These are phyloP conservation scores for Sinhomidia bicolor DNA, from an alignment of 2,888 invertebrate species.

Conservation along the genomic window DNA sequence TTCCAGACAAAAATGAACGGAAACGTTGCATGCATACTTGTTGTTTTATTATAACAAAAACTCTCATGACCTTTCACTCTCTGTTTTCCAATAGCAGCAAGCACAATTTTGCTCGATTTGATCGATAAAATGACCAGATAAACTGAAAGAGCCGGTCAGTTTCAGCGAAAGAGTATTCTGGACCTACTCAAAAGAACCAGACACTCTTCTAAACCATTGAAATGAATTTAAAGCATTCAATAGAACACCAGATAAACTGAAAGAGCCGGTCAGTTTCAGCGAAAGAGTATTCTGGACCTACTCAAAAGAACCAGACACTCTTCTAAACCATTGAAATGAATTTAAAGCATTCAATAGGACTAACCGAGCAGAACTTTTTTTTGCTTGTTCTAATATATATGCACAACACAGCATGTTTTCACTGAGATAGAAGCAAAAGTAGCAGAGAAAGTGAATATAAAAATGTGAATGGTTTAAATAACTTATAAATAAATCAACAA, in stretches of 20 bases:
- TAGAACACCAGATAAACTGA: too few relatives aligned
- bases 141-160: neutral
- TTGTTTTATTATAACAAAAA: too few relatives aligned
- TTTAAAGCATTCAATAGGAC: neutral
- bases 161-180: neutral
- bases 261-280: neutral
- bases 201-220: neutral
- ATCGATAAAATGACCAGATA: too few relatives aligned
- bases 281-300: neutral
- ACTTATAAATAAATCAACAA: slow-evolving; percentile 61
- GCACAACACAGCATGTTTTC: neutral
- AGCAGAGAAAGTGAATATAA: neutral
- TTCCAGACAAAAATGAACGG: too few relatives aligned
- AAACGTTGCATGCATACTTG: too few relatives aligned
- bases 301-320: neutral
- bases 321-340: neutral
- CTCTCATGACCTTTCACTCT: too few relatives aligned
- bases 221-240: neutral
- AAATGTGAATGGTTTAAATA: slow-evolving; percentile 32
- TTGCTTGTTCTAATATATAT: neutral
- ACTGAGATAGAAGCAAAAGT: neutral
- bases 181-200: neutral
- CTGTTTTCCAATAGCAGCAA: too few relatives aligned
- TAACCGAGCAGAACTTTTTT: neutral
- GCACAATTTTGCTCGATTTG: too few relatives aligned